These are phyloP conservation scores for Agelaius tricolor DNA, from an alignment of 2,113 vertebrate species.

Conservation along the genomic window DNA sequence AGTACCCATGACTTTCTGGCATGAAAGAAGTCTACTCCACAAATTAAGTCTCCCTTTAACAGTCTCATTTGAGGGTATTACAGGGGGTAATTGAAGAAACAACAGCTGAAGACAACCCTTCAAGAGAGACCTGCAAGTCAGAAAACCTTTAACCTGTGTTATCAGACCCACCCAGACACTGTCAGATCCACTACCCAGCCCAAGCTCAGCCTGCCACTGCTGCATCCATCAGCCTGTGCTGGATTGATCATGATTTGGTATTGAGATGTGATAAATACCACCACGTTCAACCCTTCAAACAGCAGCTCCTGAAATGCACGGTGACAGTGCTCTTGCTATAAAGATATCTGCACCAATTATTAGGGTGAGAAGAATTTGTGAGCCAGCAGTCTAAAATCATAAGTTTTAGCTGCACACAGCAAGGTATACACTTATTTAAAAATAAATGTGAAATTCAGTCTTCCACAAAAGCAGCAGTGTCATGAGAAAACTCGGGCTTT, in stretches of 20 bases:
- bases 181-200: neutral
- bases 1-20: neutral
- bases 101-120: neutral
- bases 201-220: neutral
- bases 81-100: neutral
- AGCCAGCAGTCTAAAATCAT: neutral
- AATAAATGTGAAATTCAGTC: constrained; percentile 65
- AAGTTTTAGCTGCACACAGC: constrained; percentile 11
- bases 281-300: neutral
- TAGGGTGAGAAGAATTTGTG: neutral
- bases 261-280: constrained; percentile 30
- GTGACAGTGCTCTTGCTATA: neutral
- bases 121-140: neutral
- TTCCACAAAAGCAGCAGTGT: constrained; percentile 74
- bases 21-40: neutral
- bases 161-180: neutral
- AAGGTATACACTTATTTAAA: constrained; percentile 52
- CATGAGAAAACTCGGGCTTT: constrained; percentile 73
- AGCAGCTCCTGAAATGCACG: neutral
- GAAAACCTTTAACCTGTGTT: neutral
- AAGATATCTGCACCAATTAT: constrained; percentile 14
- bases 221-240: neutral
- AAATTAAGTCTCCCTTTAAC: neutral
- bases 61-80: neutral
- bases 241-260: neutral